phyloP scores from a whole-genome alignment of 2,888 invertebrate genomes.

The Muscina levida region DNA sequence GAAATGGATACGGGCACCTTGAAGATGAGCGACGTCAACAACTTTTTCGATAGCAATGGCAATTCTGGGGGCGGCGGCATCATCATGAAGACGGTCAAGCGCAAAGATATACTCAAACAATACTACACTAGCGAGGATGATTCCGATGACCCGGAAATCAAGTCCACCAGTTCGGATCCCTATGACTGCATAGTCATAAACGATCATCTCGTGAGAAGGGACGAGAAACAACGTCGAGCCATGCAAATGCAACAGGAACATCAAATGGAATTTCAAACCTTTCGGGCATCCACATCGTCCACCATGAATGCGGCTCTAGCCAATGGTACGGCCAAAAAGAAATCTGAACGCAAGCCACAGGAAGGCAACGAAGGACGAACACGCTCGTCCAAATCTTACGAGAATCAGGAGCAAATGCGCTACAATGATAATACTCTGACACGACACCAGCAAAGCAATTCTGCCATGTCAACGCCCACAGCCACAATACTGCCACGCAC shows the following conservation, averaged over 20 bases:
- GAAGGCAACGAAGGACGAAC: constrained; percentile 34
- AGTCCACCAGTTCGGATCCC: constrained; percentile 87
- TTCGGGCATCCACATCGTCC: constrained; percentile 80
- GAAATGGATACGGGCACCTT: constrained; percentile 77
- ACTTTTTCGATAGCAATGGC: constrained; percentile 75
- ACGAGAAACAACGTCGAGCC: constrained; percentile 79
- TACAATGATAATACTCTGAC: constrained; percentile 64
- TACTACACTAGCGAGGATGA: constrained; percentile 84
- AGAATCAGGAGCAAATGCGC: constrained; percentile 60
- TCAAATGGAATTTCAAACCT: constrained; percentile 80
- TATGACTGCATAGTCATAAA: constrained; percentile 92
- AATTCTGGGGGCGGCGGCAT: constrained; percentile 81
- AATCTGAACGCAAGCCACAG: constrained; percentile 25
- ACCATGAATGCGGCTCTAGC: constrained; percentile 69
- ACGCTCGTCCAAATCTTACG: constrained; percentile 55
- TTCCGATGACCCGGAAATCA: constrained; percentile 81
- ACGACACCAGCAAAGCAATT: constrained; percentile 75
- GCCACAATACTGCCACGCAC: constrained; percentile 78
- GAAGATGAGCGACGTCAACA: constrained; percentile 82
- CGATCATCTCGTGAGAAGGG: constrained; percentile 83
- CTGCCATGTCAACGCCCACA: constrained; percentile 75
- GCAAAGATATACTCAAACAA: constrained; percentile 87
- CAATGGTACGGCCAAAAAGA: constrained; percentile 54
- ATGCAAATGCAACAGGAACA: constrained; percentile 79
- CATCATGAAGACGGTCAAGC: constrained; percentile 85